Evolutionary conservation across 37 sponge, comb jelly and placozoan genomes (phyloP).

Genomic region (Lycopodina hypogea): DNA sequence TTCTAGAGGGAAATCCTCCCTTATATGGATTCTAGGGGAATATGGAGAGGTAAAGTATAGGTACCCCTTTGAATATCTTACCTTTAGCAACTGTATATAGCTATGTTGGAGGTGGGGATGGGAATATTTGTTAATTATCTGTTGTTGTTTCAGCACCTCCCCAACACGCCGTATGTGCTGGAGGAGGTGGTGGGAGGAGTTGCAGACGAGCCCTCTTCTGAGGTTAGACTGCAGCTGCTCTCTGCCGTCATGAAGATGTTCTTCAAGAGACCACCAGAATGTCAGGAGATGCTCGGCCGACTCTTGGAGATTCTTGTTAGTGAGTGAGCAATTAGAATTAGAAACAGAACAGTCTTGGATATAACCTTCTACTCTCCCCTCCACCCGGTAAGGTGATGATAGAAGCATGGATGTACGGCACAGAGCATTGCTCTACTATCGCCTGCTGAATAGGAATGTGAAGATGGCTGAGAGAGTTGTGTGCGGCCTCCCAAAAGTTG

Average conservation of each 20-base stretch:
- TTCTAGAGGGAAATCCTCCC: constrained; percentile 75
- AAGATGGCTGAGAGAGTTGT: constrained; percentile 71
- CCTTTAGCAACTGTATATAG: too few relatives aligned
- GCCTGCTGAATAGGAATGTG: constrained; percentile 72
- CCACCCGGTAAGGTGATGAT: constrained; percentile 68
- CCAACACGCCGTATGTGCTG: constrained; percentile 83
- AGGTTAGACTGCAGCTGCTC: constrained; percentile 84
- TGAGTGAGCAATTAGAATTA: constrained; percentile 17
- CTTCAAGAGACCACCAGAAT: constrained; percentile 96
- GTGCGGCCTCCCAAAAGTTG: constrained; percentile 48
- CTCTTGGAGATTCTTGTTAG: constrained; percentile 79
- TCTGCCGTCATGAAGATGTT: constrained; percentile 92
- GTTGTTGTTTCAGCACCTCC: constrained; percentile 35
- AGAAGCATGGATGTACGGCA: constrained; percentile 85
- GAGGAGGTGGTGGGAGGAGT: constrained; percentile 67
- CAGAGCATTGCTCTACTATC: constrained; percentile 88
- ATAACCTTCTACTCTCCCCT: background rate
- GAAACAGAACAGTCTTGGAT: background rate
- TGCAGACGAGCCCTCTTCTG: constrained; percentile 59
- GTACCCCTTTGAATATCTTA: background rate
- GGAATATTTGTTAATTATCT: too few relatives aligned
- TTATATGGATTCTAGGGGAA: constrained; percentile 95
- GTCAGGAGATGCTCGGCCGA: constrained; percentile 85
- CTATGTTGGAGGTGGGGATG: too few relatives aligned
- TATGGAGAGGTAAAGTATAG: constrained; percentile 73